Evolutionary conservation across 2,888 invertebrate genomes (phyloP).

Genomic region (Hirtodrosophila trivittata): DNA sequence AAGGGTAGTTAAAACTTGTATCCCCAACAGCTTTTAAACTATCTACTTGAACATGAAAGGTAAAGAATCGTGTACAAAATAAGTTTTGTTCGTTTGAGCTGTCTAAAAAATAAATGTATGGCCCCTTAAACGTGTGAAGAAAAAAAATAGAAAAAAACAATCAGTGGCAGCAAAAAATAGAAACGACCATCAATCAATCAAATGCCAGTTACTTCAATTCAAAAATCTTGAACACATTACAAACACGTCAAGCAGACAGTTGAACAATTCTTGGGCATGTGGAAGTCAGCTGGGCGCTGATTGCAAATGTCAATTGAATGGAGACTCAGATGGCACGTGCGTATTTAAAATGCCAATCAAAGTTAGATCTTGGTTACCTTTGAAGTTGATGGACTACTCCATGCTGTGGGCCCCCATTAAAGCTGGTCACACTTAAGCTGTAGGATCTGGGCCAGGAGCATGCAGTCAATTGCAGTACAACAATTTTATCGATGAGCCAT

Average conservation of each 20-base stretch:
- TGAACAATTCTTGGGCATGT: constrained; percentile 11
- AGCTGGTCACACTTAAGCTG: constrained; percentile 24
- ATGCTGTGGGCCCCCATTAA: neutral
- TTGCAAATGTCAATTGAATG: constrained; percentile 51
- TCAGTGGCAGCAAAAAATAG: constrained; percentile 1
- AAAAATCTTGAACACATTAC: constrained; percentile 49
- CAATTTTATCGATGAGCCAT: constrained; percentile 43
- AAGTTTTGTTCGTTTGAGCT: no score
- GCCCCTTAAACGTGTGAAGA: constrained; percentile 27
- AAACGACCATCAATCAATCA: constrained; percentile 66
- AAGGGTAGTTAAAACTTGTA: no score
- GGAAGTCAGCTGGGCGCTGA: constrained; percentile 46
- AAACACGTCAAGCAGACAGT: constrained; percentile 41
- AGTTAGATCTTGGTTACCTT: constrained; percentile 30
- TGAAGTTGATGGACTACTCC: constrained; percentile 21
- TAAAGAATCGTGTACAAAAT: no score
- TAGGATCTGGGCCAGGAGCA: constrained; percentile 21
- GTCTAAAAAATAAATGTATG: no score
- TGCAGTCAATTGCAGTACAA: constrained; percentile 7
- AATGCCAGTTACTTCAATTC: constrained; percentile 49
- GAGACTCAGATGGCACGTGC: constrained; percentile 41
- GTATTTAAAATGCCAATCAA: constrained; percentile 56
- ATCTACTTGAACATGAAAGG: no score
- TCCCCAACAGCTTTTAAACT: no score
- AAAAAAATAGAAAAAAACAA: constrained; percentile 6